Evolutionary conservation across 2,888 invertebrate genomes (phyloP).

Genomic region (Synanthedon tipuliformis): DNA sequence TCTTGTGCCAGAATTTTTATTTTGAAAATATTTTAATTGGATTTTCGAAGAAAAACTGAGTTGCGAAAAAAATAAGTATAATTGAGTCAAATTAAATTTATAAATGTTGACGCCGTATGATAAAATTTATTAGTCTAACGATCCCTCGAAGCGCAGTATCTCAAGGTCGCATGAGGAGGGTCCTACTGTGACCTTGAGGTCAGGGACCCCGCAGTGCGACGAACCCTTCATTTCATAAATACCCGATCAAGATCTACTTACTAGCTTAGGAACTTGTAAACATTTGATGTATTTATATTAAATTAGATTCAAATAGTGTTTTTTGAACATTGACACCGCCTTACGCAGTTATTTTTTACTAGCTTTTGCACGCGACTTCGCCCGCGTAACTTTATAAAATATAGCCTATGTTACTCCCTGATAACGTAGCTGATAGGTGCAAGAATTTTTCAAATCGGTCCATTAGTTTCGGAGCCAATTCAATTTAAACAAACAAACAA

Average conservation of each 20-base stretch:
- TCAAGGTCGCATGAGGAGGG: conserved; percentile 26
- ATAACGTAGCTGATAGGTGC: too few relatives aligned
- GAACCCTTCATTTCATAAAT: conserved; percentile 6
- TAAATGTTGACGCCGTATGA: neutral
- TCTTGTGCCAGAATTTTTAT: too few relatives aligned
- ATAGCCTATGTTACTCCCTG: too few relatives aligned
- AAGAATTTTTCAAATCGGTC: too few relatives aligned
- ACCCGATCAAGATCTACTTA: conserved; percentile 9
- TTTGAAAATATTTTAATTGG: too few relatives aligned
- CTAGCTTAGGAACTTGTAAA: neutral
- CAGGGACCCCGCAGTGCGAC: conserved; percentile 9
- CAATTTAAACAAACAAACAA: too few relatives aligned
- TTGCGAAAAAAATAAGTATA: neutral
- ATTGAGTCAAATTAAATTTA: neutral
- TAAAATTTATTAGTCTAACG: conserved; percentile 25
- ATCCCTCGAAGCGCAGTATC: conserved; percentile 15
- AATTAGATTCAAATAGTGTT: neutral
- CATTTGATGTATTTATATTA: neutral
- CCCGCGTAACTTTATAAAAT: too few relatives aligned
- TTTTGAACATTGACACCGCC: too few relatives aligned
- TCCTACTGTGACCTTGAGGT: neutral
- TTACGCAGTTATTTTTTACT: too few relatives aligned
- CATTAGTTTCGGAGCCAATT: too few relatives aligned
- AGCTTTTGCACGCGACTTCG: too few relatives aligned
- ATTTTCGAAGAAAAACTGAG: neutral